phyloP scores from a whole-genome alignment of 1,140 invertebrate species.

The Drosophila ogumai region DNA sequence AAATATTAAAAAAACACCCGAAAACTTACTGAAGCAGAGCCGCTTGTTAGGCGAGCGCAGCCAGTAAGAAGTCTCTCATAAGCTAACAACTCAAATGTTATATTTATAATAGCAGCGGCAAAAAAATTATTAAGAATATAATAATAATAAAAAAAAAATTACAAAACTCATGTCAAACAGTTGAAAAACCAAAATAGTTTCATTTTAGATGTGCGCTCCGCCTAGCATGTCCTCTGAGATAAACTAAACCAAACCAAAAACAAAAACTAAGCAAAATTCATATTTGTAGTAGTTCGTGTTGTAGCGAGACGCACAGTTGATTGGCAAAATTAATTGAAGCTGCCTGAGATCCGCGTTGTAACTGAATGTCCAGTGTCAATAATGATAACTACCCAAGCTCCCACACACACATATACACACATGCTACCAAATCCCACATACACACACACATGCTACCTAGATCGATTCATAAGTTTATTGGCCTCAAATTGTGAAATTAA shows the following conservation, averaged over 20 bases:
- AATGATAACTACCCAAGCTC: conserved; percentile 17
- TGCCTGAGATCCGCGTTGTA: conserved; percentile 18
- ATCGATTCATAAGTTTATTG: conserved; percentile 75
- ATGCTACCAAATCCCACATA: conserved; percentile 43
- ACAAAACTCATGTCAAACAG: conserved; percentile 46
- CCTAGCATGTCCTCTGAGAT: conserved; percentile 26
- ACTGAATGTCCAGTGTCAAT: conserved; percentile 23
- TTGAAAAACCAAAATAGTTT: conserved; percentile 50
- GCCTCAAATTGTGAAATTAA: conserved; percentile 65
- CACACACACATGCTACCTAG: conserved; percentile 74
- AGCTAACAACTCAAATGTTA: conserved; percentile 73
- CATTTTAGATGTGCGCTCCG: conserved; percentile 52
- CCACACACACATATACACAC: conserved; percentile 27
- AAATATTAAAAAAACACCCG: conserved; percentile 28
- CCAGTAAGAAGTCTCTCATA: conserved; percentile 65
- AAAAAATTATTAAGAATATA: conserved; percentile 49
- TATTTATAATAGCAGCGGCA: conserved; percentile 68
- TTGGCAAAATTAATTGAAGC: conserved; percentile 12
- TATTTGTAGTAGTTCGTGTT: conserved; percentile 46
- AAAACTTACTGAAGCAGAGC: conserved; percentile 28
- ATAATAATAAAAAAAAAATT: conserved; percentile 56
- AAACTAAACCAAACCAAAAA: conserved; percentile 31
- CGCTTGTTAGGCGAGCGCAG: conserved; percentile 17
- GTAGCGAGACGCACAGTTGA: conserved; percentile 29
- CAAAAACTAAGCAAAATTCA: conserved; percentile 18